These are phyloP conservation scores for Folsomia candida DNA, from an alignment of 2,888 invertebrate genomes.

Conservation along the genomic window DNA sequence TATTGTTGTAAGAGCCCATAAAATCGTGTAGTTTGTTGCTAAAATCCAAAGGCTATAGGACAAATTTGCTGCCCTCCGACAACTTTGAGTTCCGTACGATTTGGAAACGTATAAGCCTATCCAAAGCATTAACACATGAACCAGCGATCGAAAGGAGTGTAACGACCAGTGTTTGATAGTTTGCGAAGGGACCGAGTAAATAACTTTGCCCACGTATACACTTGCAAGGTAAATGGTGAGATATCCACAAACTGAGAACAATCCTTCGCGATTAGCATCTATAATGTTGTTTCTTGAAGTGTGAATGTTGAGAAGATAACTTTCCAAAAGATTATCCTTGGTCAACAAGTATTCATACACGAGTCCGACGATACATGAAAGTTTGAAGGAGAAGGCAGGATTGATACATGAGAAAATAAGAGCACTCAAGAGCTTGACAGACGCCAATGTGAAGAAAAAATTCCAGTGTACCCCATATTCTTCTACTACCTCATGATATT, in stretches of 20 bases:
- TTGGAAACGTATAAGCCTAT: slow-evolving; percentile 44
- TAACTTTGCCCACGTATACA: slow-evolving; percentile 63
- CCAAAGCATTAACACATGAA: slow-evolving; percentile 43
- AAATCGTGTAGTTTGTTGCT: slow-evolving; percentile 62
- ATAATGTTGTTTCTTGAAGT: slow-evolving; percentile 62
- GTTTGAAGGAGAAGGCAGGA: slow-evolving; percentile 58
- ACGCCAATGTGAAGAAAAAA: slow-evolving; percentile 90
- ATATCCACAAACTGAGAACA: slow-evolving; percentile 81
- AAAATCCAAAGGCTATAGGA: slow-evolving; percentile 77
- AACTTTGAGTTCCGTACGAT: slow-evolving; percentile 56
- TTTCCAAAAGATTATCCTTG: slow-evolving; percentile 60
- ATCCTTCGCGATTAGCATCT: slow-evolving; percentile 86
- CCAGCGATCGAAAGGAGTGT: slow-evolving; percentile 33
- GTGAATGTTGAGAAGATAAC: slow-evolving; percentile 67
- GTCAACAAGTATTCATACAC: slow-evolving; percentile 68
- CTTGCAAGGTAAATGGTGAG: slow-evolving; percentile 76
- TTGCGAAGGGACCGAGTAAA: slow-evolving; percentile 52
- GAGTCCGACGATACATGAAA: slow-evolving; percentile 61
- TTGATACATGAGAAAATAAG: slow-evolving; percentile 61
- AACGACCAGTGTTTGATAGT: slow-evolving; percentile 45
- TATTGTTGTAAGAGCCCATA: slow-evolving; percentile 56
- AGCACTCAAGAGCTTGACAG: slow-evolving; percentile 72
- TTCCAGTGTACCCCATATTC: slow-evolving; percentile 99
- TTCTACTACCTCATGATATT: slow-evolving; percentile 82
- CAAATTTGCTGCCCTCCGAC: slow-evolving; percentile 78